Conservation (phyloP, 2,113 vertebrate genomes). For the Pampusana beccarii region DNA sequence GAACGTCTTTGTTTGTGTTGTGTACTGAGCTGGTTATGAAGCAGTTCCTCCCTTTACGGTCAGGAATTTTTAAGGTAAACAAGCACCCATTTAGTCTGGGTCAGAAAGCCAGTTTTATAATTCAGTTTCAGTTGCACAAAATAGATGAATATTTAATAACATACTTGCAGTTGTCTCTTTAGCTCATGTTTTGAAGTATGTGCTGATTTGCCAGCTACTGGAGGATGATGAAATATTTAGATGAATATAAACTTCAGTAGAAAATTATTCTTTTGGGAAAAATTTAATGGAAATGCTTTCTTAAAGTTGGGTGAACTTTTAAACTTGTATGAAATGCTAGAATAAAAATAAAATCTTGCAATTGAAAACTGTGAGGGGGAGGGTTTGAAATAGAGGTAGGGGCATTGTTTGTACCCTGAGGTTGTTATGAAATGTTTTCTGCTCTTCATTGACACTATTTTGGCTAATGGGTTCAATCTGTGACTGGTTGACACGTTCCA, state of each 20-base stretch:
- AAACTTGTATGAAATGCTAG: not conserved
- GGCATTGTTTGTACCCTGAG: not conserved
- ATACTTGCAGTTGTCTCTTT: not conserved
- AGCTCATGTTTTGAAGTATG: not conserved
- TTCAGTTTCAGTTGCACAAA: not conserved
- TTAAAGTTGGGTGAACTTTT: not conserved
- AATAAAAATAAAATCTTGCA: not conserved
- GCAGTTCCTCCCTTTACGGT: not conserved
- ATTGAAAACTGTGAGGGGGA: not conserved
- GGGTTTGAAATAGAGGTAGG: too few species aligned
- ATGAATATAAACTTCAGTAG: not conserved
- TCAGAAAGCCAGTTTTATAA: not conserved
- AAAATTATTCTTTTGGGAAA: not conserved
- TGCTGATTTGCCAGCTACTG: not conserved
- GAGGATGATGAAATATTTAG: slow-evolving; percentile 35
- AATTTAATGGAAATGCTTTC: not conserved
- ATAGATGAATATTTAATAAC: not conserved
- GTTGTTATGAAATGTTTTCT: not conserved
- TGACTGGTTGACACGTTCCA: not conserved
- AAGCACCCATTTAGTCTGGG: not conserved
- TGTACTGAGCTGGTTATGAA: not conserved
- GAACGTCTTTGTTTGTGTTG: not conserved
- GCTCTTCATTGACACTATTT: not conserved
- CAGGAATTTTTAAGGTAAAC: not conserved
- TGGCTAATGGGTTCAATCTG: not conserved